Base-by-base conservation (phyloP, 2,113 vertebrate species). In the Hippolais icterina region DNA sequence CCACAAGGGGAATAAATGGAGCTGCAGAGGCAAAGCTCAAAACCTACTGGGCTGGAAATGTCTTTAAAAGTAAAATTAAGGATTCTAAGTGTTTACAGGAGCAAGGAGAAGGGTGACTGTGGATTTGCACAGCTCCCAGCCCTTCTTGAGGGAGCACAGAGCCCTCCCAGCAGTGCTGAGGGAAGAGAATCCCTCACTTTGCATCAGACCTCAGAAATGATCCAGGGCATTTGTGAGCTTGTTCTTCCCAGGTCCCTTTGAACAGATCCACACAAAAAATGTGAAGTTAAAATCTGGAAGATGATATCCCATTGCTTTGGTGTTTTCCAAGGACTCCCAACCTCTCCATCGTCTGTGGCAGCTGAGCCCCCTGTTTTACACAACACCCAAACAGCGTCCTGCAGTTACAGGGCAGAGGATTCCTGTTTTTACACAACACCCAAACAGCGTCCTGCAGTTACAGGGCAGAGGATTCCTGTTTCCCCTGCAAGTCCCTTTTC, bases 401-500 rank as follows among this genome's bases (percentile, higher is more conserved):
- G 3, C 6, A 2, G 1, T 24, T 10, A 2, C 33, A 16, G 53
- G 37, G 44, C 61, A 29, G 35, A 39, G 35, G 16, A 13, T 61
- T 61, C 20, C 37, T 28, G 2, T 25, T 92, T 69, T 41, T 8
- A 18, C 39, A 52, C 33, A 35, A 18, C 1, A 1, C 50, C 11
- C 29, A 11, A 12, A 25, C 0, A 33, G 59, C 28, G 47, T 2
- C 37, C 28, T 6, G 3, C 6, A 2, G 1, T 24, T 10, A 2
- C 33, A 16, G 53, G 37, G 44, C 61, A 29, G 35, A 39, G 35
- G 16, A 13, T 61, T 61, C 20, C 37, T 28, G 2, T 25, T 92
- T 69, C 33, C 41, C 54, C 75, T 22, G 28, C 15, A 15, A 61
- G 11, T 2, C 37, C n/a, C 39, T 31, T n/a, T 41, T 54, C 31